Percentiles rank a stretch among this genome's conserved stretches.
Conservation (phyloP, 2,797 vertebrate genomes). For the Lutjanus argentimaculatus region DNA sequence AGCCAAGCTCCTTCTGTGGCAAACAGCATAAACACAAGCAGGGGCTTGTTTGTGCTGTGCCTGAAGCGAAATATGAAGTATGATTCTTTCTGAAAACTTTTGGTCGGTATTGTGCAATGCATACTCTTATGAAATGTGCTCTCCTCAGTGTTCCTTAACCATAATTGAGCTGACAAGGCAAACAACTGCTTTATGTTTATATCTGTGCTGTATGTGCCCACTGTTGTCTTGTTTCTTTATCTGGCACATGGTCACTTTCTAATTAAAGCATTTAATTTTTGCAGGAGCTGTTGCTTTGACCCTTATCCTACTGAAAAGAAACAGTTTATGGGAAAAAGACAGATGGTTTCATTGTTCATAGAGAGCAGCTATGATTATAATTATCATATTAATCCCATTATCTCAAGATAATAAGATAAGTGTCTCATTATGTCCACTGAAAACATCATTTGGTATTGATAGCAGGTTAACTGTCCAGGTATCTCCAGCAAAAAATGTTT, state of each 20-base stretch:
- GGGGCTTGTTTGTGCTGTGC: constrained; percentile 68
- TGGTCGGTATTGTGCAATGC: constrained; percentile 53
- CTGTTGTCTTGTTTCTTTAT: not conserved
- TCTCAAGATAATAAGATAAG: not conserved
- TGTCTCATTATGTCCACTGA: not conserved
- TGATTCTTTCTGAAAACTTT: constrained; percentile 36
- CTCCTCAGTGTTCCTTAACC: constrained; percentile 14
- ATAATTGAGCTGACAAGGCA: constrained; percentile 12
- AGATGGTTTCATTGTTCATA: not conserved
- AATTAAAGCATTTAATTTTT: constrained; percentile 1
- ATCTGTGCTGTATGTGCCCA: not conserved
- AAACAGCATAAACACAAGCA: constrained; percentile 63
- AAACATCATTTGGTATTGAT: not conserved
- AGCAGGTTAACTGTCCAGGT: not conserved
- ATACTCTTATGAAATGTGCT: constrained; percentile 47
- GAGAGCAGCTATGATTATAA: not conserved
- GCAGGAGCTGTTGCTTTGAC: not conserved
- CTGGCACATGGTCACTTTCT: constrained; percentile 8
- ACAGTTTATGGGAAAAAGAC: not conserved
- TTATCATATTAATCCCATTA: not conserved
- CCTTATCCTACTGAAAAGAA: not conserved
- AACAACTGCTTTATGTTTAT: constrained; percentile 15
- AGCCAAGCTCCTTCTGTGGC: constrained; percentile 56
- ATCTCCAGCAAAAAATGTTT: not conserved
- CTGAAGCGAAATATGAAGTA: constrained; percentile 47